Percentiles rank a stretch among this genome's conserved stretches.
phyloP scores from a whole-genome alignment of 2,797 vertebrate species.

The Cuculus canorus region DNA sequence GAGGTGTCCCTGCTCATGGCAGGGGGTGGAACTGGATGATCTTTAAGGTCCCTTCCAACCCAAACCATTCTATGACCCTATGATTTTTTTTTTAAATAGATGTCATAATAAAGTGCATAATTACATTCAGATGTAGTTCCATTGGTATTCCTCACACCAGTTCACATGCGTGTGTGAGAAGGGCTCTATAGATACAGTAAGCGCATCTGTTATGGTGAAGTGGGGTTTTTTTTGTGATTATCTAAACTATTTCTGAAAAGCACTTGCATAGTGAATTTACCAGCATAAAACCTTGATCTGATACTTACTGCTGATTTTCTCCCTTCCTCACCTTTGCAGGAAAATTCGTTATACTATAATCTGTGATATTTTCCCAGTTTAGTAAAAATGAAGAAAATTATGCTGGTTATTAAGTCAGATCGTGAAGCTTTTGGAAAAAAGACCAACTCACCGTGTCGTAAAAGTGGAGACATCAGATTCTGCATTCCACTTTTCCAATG shows the following conservation, averaged over 20 bases:
- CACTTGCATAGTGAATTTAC: not conserved
- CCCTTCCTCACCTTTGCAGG: not conserved
- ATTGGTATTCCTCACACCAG: not conserved
- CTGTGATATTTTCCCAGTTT: not conserved
- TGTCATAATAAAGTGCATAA: not conserved
- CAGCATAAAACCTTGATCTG: not conserved
- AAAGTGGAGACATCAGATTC: not conserved
- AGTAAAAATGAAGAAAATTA: not conserved
- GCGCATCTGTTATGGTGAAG: accelerated
- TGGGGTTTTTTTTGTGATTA: not conserved
- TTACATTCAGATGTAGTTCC: not conserved
- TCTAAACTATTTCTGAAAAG: not conserved
- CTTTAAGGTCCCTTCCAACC: too few species aligned
- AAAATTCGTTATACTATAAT: not conserved
- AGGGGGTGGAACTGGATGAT: too few species aligned
- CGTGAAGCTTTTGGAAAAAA: not conserved
- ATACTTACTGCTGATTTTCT: not conserved
- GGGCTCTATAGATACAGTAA: not conserved
- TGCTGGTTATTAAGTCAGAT: not conserved
- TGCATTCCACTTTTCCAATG: not conserved
- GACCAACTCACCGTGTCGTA: not conserved
- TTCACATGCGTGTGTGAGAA: not conserved
- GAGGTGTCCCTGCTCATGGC: too few species aligned
- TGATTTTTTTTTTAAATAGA: not conserved
- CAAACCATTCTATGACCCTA: too few species aligned